These are phyloP conservation scores for Conops quadrifasciatus DNA, from an alignment of 2,888 invertebrate species.

Conservation along the genomic window DNA sequence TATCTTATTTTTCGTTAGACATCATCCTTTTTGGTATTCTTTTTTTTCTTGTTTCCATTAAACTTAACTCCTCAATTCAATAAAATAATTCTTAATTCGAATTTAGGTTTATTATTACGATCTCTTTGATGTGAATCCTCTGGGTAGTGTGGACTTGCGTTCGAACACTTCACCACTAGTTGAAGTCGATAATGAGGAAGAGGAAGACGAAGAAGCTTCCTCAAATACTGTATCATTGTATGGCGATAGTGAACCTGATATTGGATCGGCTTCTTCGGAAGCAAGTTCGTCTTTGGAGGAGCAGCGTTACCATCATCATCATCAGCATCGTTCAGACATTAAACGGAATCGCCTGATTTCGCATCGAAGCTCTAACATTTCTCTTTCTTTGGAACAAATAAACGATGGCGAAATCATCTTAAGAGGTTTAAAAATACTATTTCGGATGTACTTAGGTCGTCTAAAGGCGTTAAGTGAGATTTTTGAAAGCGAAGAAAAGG, in stretches of 20 bases:
- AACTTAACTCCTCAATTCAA: not conserved
- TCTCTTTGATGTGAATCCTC: slow-evolving; percentile 57
- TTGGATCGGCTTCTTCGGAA: slow-evolving; percentile 53
- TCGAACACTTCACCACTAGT: slow-evolving; percentile 54
- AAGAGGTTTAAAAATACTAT: slow-evolving; percentile 70
- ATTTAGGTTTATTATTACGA: slow-evolving; percentile 66
- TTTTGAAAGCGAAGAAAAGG: slow-evolving; percentile 56
- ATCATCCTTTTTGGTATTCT: not conserved
- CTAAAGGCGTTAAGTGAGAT: slow-evolving; percentile 61
- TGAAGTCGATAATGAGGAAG: slow-evolving; percentile 12
- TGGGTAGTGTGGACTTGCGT: slow-evolving; percentile 52
- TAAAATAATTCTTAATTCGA: not conserved
- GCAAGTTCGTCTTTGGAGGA: slow-evolving; percentile 46
- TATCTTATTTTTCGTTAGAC: not conserved
- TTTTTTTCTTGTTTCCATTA: not conserved
- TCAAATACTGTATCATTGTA: slow-evolving; percentile 55
- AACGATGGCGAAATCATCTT: slow-evolving; percentile 55
- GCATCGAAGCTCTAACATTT: slow-evolving; percentile 56
- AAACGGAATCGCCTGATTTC: slow-evolving; percentile 52
- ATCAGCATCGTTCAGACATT: slow-evolving; percentile 44
- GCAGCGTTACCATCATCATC: slow-evolving; percentile 42
- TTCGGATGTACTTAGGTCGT: slow-evolving; percentile 71
- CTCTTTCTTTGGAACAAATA: slow-evolving; percentile 44
- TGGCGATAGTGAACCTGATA: slow-evolving; percentile 58
- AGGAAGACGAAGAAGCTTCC: slow-evolving; percentile 44